These are phyloP conservation scores for Gallinago undulata DNA, from an alignment of 2,113 vertebrate species.

Conservation along the genomic window DNA sequence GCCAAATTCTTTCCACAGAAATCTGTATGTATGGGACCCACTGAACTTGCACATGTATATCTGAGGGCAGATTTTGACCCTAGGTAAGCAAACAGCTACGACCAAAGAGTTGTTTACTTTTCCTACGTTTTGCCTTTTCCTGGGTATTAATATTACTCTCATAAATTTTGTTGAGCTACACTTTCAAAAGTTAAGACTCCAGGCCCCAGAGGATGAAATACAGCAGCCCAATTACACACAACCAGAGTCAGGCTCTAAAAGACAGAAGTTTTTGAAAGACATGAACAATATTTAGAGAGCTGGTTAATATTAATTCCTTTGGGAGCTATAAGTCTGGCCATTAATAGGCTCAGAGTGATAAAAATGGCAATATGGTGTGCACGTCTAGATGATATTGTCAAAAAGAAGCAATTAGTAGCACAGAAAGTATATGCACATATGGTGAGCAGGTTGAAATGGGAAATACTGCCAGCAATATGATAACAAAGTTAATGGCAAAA, in stretches of 20 bases:
- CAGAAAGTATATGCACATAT: conserved; percentile 73
- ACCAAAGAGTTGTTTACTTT: conserved; percentile 73
- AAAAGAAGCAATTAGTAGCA: conserved; percentile 79
- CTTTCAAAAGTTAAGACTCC: conserved; percentile 74
- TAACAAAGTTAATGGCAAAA: conserved; percentile 58
- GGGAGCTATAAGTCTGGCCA: conserved; percentile 78
- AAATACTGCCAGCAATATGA: conserved; percentile 56
- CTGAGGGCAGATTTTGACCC: conserved; percentile 69
- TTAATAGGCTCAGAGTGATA: conserved; percentile 83
- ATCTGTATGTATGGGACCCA: conserved; percentile 11
- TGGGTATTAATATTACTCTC: conserved; percentile 73
- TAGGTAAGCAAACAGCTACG: conserved; percentile 63
- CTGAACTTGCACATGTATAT: conserved; percentile 48
- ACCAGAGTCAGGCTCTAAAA: conserved; percentile 73
- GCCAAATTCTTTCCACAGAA: conserved; percentile 66
- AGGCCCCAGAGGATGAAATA: conserved; percentile 77
- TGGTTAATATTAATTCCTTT: conserved; percentile 82
- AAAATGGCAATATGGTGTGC: conserved; percentile 75
- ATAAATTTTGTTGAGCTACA: conserved; percentile 77
- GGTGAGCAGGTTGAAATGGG: conserved; percentile 75
- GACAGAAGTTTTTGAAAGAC: conserved; percentile 75
- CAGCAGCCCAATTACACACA: conserved; percentile 76
- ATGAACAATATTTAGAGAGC: conserved; percentile 81
- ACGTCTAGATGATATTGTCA: conserved; percentile 78
- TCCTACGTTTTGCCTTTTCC: conserved; percentile 73